Evolutionary conservation across 2,113 vertebrate genomes (phyloP), one percentile per base, ranked within the genome.

Genomic region (Colossoma macropomum): DNA sequence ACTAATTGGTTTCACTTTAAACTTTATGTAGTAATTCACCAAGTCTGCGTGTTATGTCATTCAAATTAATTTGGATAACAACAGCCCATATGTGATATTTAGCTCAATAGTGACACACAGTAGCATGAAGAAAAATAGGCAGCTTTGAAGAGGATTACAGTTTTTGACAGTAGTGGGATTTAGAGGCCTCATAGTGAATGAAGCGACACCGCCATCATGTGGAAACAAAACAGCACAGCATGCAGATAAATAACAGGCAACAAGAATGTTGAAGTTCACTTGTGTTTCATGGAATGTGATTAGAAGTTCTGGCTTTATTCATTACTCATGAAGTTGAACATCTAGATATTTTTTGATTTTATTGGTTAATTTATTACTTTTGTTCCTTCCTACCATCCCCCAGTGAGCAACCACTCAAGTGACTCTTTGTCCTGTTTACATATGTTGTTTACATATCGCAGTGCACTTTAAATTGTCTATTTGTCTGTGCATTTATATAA

Each of bases 141-240:
- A 6, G 34, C 19, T 54, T 56, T 56, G 19, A 32, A 68, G 8
- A 34, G 45, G 5, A 2, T 4, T 52, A 23, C 12, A 45, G 52
- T 60, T 50, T 74, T n/a, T 3, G 12, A 45, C 7, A 60, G 50
- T 60, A 30, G 6, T 5, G 3, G 34, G 16, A 25, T 1, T 4
- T 13, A 70, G 11, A 3, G 13, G 1, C 17, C 9, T 48, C 62
- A 1, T 77, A 45, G 70, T 50, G 32, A 38, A 62, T 38, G n/a
- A 48, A 21, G 41, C 25, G 38, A 73, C 59, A 81, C 65, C 30
- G 62, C 76, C 84, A 65, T 71, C n/a, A 8, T 48, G 74, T 56
- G 84, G 74, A 38, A 8, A 45, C n/a, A 7, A 45, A 15, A 0
- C 13, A 6, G 54, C 62, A 71, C 34, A 65, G 56, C 63, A 62